Base-by-base conservation (phyloP, 1,140 invertebrate species). In the Cydia amplana region DNA sequence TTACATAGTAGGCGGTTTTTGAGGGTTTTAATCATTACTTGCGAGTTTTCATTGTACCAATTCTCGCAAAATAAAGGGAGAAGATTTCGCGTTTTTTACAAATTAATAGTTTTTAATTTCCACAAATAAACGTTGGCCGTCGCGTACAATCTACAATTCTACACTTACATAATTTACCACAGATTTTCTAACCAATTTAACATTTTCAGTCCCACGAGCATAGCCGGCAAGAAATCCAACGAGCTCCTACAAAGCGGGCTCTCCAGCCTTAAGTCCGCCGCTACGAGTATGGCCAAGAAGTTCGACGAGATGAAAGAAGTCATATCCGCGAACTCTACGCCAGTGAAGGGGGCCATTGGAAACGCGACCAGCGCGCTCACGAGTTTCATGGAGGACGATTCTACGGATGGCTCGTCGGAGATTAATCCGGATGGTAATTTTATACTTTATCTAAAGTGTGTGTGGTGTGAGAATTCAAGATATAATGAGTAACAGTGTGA, bases 281-380 rank as follows among this genome's bases (percentile, higher is more conserved):
- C 97, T 2, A 97, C 95, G 20, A 96, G 96, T 51, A 95, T 98
- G 74, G 97, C 95, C 14, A 97, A 97, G 81, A 98, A 98, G 87
- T 96, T 98, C 76, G 97, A 98, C 84, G 97, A 98, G 91, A 96
- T 99, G 84, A 98, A 98, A 89, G 97, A 98, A 87, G 97, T 97
- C 12, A 98, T 98, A 78, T 97, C 96, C 4, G 95, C 96, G 0
- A 97, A 96, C 74, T 96, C 95, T n/a, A 97, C 97, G 28, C 97
- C 97, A 0, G 95, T 97, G 5, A 97, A 97, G 91, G 93, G 94
- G 1, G 90, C 91, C 0, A 88, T 89, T 5, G 88, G 87, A 0
- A 91, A 89, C 70, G 90, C 90, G 0, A 92, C 87, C 3, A 93
- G 88, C 49, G 87, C 87, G 4, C 60, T 89, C 1, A 89, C 85